These are phyloP conservation scores for Lepus townsendii DNA, from an alignment of 2,797 vertebrate genomes.

Conservation along the genomic window DNA sequence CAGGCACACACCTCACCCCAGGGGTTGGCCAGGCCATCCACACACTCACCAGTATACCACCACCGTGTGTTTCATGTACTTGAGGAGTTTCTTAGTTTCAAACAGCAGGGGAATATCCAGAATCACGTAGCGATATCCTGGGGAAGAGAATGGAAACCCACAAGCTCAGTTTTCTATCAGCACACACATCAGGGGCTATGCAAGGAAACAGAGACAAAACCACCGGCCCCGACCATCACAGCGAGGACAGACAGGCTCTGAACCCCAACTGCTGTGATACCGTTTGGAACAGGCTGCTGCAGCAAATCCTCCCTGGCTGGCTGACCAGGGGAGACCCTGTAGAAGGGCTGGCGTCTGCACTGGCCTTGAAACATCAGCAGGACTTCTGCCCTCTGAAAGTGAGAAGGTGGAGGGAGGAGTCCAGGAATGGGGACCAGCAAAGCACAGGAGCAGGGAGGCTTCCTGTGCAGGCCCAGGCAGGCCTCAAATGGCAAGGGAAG, in stretches of 20 bases:
- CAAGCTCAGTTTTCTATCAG: constrained; percentile 37
- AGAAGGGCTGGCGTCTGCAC: neutral
- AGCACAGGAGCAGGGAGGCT: neutral
- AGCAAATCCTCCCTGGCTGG: neutral
- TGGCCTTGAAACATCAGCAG: neutral
- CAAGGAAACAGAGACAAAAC: neutral
- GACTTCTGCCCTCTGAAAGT: neutral
- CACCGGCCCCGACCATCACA: neutral
- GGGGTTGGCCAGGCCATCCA: neutral
- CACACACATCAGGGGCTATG: neutral
- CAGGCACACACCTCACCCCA: neutral
- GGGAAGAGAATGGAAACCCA: constrained; percentile 33
- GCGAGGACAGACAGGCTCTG: neutral
- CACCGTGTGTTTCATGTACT: constrained; percentile 95
- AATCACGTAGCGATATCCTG: constrained; percentile 97
- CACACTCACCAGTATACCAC: constrained; percentile 97
- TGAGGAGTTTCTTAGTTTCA: constrained; percentile 93
- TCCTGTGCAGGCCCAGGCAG: neutral
- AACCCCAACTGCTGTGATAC: neutral
- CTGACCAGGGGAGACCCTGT: neutral
- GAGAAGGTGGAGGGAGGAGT: neutral
- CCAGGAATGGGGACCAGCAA: neutral
- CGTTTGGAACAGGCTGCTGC: neutral
- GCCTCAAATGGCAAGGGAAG: neutral
- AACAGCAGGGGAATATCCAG: constrained; percentile 98